Conservation (phyloP, 2,113 vertebrate species). For the Ursus arctos region DNA sequence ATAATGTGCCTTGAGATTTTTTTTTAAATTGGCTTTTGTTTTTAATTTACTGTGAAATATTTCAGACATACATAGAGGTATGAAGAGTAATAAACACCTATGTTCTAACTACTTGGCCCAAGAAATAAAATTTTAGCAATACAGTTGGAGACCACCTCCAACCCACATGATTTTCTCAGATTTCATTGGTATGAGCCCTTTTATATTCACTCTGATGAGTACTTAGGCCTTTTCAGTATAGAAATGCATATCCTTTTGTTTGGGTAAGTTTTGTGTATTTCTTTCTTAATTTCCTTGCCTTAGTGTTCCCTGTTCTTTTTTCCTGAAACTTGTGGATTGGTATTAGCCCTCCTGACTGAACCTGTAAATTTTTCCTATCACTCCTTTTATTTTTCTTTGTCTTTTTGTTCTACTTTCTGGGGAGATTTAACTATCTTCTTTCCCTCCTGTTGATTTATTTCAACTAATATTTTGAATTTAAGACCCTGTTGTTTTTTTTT, state of each 20-base stretch:
- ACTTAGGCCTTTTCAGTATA: neutral
- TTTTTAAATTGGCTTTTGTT: neutral
- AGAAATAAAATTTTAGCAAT: neutral
- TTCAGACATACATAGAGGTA: neutral
- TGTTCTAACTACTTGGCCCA: neutral
- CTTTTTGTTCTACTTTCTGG: neutral
- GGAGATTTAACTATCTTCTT: conserved; percentile 11
- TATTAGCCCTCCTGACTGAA: neutral
- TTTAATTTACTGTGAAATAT: neutral
- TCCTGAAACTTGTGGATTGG: neutral
- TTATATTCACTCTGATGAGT: neutral
- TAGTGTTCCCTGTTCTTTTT: neutral
- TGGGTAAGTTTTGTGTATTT: neutral
- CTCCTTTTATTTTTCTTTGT: neutral
- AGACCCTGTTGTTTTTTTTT: neutral
- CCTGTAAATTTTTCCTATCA: neutral
- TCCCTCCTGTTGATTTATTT: neutral
- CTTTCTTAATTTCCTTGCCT: conserved; percentile 18
- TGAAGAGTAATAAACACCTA: neutral
- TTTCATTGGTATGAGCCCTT: neutral
- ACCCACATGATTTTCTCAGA: neutral
- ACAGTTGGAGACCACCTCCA: neutral
- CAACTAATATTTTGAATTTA: conserved; percentile 39
- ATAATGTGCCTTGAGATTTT: conserved; percentile 3
- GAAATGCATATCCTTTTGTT: neutral